Conservation (phyloP, 2,888 invertebrate genomes). For the Synanthedon vespiformis region DNA sequence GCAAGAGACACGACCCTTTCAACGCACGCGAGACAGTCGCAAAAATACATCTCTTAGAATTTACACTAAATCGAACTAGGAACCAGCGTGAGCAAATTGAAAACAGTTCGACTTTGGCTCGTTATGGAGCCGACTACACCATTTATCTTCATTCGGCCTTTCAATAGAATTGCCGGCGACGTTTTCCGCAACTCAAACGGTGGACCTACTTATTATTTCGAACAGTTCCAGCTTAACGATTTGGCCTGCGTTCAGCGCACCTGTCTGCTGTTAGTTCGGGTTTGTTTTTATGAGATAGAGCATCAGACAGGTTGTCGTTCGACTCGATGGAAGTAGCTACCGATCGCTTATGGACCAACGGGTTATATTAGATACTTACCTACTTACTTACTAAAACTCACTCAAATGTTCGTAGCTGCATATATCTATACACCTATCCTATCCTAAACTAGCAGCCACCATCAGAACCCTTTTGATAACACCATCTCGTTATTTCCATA, state of each 20-base stretch:
- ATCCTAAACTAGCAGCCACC: no score
- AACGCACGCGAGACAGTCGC: constrained; percentile 7
- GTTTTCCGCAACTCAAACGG: constrained; percentile 61
- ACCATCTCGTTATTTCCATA: no score
- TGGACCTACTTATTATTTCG: constrained; percentile 65
- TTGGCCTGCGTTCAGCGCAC: constrained; percentile 43
- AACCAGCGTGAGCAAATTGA: constrained; percentile 51
- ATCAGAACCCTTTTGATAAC: no score
- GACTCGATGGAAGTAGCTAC: background rate
- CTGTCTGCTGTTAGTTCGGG: constrained; percentile 22
- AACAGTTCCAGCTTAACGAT: constrained; percentile 60
- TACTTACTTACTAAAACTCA: no score
- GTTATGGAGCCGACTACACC: constrained; percentile 57
- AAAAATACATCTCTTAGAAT: constrained; percentile 25
- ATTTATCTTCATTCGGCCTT: constrained; percentile 67
- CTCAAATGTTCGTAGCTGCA: no score
- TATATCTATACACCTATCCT: no score
- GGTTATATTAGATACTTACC: no score
- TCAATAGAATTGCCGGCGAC: constrained; percentile 62
- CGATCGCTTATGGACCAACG: no score
- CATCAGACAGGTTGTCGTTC: background rate
- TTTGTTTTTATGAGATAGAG: background rate
- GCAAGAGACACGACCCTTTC: constrained; percentile 7
- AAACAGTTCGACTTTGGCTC: constrained; percentile 61
- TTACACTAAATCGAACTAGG: constrained; percentile 51